phyloP scores from a whole-genome alignment of 1,140 invertebrate genomes.

The Nephila pilipes region DNA sequence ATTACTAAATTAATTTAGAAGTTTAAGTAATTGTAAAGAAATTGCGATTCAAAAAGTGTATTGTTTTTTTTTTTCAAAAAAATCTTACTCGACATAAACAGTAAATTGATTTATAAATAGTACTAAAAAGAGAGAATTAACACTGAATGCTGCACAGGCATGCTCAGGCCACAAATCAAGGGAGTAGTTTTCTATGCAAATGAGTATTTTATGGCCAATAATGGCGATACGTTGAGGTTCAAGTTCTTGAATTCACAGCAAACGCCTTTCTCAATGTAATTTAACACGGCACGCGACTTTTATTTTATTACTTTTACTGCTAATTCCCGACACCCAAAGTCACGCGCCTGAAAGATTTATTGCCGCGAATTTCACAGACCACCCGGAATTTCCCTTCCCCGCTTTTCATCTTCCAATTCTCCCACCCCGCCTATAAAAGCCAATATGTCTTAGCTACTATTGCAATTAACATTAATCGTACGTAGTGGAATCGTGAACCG shows the following conservation, averaged over 20 bases:
- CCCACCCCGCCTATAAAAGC: slow-evolving; percentile 30
- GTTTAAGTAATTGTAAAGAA: too few species aligned
- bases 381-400: slow-evolving; percentile 61
- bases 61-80: too few species aligned
- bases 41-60: too few species aligned
- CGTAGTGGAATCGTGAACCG: slow-evolving; percentile 16
- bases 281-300: slow-evolving; percentile 72
- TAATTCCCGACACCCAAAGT: slow-evolving; percentile 63
- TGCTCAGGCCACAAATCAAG: background rate
- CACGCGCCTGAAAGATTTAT: slow-evolving; percentile 72
- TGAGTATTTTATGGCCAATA: background rate
- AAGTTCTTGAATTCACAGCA: background rate
- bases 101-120: too few species aligned
- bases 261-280: slow-evolving; percentile 60
- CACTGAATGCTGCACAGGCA: too few species aligned
- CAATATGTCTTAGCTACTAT: slow-evolving; percentile 63
- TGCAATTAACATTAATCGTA: slow-evolving; percentile 64
- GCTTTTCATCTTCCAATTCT: slow-evolving; percentile 35
- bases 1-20: too few species aligned
- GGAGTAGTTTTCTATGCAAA: background rate
- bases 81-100: too few species aligned
- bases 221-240: background rate
- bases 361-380: slow-evolving; percentile 48
- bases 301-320: slow-evolving; percentile 67
- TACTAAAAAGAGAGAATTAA: too few species aligned